These are phyloP conservation scores for Potamarius usumacintae DNA, from an alignment of 2,113 vertebrate species.

Conservation along the genomic window DNA sequence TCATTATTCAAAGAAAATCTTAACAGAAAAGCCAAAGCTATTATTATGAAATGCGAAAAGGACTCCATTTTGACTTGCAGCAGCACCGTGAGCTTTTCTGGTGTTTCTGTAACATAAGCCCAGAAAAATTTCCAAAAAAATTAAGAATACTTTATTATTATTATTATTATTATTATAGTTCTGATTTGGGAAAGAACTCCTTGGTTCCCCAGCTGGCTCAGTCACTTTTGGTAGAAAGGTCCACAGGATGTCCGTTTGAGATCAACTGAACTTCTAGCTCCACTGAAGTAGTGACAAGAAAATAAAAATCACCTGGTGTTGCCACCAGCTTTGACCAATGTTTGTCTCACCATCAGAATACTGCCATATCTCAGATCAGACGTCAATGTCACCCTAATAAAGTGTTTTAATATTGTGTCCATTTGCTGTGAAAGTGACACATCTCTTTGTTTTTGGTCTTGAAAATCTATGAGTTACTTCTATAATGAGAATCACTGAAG, in stretches of 20 bases:
- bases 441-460: conserved; percentile 41
- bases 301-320: not conserved
- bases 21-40: not conserved
- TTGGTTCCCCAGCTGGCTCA: not conserved
- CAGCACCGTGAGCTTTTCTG: not conserved
- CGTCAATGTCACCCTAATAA: not conserved
- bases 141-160: not conserved
- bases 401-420: not conserved
- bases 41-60: not conserved
- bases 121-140: not conserved
- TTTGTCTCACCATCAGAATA: not conserved
- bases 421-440: not conserved
- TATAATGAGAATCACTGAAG: not conserved
- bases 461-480: not conserved
- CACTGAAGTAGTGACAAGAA: not conserved
- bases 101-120: not conserved
- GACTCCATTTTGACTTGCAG: not conserved
- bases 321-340: not conserved
- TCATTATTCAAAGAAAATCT: not conserved
- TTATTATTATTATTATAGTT: too few species aligned
- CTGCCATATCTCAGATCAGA: not conserved
- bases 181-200: not conserved
- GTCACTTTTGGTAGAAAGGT: not conserved
- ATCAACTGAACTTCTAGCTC: not conserved
- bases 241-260: not conserved